A percentile compares a stretch with the other conserved stretches of the same genome.
Conservation (phyloP, 2,797 vertebrate genomes). For the Microctenopoma steveboyesi region DNA sequence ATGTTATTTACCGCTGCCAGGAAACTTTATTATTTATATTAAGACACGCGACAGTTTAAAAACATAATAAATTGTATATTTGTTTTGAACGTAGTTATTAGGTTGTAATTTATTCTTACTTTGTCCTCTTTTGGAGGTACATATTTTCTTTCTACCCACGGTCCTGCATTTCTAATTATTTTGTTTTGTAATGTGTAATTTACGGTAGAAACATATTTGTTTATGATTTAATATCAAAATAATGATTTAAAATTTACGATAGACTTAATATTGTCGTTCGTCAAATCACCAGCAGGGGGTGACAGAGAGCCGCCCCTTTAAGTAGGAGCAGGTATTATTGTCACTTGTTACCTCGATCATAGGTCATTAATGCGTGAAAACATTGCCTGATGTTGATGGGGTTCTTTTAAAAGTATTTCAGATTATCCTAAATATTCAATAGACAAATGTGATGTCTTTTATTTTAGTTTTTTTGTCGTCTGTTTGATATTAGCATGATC, state of each 20-base stretch:
- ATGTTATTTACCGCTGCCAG: not conserved
- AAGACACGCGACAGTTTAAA: not conserved
- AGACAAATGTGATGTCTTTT: too few species aligned
- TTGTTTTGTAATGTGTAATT: not conserved
- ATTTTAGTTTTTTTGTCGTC: not conserved
- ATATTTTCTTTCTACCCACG: rapidly evolving
- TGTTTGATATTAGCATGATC: not conserved
- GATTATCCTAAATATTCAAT: too few species aligned
- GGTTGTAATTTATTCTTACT: not conserved
- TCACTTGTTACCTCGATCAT: not conserved
- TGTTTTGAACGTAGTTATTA: not conserved
- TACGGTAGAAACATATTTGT: not conserved
- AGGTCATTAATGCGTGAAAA: not conserved
- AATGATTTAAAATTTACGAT: too few species aligned
- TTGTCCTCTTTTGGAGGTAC: not conserved
- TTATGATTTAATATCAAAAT: not conserved
- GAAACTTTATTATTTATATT: not conserved
- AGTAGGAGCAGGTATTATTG: constrained; percentile 15
- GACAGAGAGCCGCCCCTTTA: constrained; percentile 3
- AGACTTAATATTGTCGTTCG: not conserved
- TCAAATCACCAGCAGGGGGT: constrained; percentile 36
- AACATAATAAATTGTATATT: not conserved
- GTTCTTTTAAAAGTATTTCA: too few species aligned
- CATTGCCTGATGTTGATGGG: not conserved
- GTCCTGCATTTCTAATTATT: rapidly evolving